Conservation (phyloP, 1,140 invertebrate genomes). For the Ridgeia piscesae region DNA sequence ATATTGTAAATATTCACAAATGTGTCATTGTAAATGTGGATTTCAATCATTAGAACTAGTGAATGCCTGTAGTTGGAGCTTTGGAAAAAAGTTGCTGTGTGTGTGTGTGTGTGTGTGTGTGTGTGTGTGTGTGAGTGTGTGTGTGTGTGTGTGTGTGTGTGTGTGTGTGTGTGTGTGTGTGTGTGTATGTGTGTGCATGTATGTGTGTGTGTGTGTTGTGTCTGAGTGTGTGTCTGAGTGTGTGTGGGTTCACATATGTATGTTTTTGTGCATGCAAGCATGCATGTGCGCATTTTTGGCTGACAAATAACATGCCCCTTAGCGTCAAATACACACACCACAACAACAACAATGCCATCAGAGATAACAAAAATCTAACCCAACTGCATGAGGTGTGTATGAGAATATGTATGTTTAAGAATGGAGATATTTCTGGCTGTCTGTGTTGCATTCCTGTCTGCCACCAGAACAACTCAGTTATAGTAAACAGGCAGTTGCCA, state of each 20-base stretch:
- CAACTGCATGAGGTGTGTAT: too few relatives aligned
- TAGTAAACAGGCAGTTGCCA: neutral
- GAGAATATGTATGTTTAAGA: too few relatives aligned
- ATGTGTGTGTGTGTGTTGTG: too few relatives aligned
- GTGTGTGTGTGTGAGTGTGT: neutral
- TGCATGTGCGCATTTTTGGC: too few relatives aligned
- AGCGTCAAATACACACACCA: too few relatives aligned
- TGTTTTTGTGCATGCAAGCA: neutral
- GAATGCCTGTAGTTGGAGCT: too few relatives aligned
- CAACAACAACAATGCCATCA: too few relatives aligned
- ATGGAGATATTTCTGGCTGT: neutral
- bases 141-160: neutral
- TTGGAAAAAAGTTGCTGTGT: too few relatives aligned
- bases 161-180: neutral
- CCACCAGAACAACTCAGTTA: neutral
- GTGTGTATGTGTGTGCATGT: neutral
- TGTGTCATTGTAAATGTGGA: too few relatives aligned
- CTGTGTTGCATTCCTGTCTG: neutral
- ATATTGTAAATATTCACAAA: too few relatives aligned
- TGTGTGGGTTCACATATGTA: neutral
- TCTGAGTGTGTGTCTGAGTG: neutral
- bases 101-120: neutral
- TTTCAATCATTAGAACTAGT: neutral
- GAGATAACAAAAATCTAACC: too few relatives aligned
- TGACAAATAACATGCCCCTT: too few relatives aligned